Base-by-base conservation (phyloP, 2,113 vertebrate species). In the Donacobius atricapilla region DNA sequence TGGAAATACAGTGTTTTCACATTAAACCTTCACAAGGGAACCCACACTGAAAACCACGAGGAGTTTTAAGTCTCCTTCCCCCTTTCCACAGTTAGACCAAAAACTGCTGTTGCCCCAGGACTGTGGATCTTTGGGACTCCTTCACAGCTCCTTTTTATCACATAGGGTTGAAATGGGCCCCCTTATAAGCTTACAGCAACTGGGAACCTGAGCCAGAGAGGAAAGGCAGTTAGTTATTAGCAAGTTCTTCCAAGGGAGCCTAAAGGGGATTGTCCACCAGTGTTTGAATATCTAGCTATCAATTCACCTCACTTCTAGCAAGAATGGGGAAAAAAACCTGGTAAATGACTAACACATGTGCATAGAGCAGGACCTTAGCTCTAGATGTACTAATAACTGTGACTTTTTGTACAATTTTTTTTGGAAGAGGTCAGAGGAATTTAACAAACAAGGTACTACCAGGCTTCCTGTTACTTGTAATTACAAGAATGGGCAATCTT, bases 311-410 rank as follows among this genome's bases (percentile, higher is more conserved):
- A 93, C 60, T 54, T 86, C 73, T 79, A 94, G 84, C 53, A 78
- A 93, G 81, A 60, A 66, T 8, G 24, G 30, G 31, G 12, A 1
- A 13, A 56, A 10, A 51, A 66, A 1, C 1, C 51, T 65, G 57
- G 53, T 69, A 97, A 95, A 97, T 95, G 33, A 94, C 70, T 97
- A 96, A 93, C 57, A 96, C 47, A 96, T 97, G 96, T 96, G 54
- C 35, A 53, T 50, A 89, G 64, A 97, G 42, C 65, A 97, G 69
- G 80, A 83, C 71, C 91, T 94, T 94, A 77, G 75, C 61, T 94
- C 93, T 89, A 87, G 53, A 87, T 88, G 45, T 90, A 89, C 82
- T 93, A 96, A 91, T 96, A 97, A 96, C 86, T 80, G 92, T 75
- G 91, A 97, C 92, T 94, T 95, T 89, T 90, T 81, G 69, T 90